These are phyloP conservation scores for Callorhinus ursinus DNA, from an alignment of 2,113 vertebrate genomes.

Conservation along the genomic window DNA sequence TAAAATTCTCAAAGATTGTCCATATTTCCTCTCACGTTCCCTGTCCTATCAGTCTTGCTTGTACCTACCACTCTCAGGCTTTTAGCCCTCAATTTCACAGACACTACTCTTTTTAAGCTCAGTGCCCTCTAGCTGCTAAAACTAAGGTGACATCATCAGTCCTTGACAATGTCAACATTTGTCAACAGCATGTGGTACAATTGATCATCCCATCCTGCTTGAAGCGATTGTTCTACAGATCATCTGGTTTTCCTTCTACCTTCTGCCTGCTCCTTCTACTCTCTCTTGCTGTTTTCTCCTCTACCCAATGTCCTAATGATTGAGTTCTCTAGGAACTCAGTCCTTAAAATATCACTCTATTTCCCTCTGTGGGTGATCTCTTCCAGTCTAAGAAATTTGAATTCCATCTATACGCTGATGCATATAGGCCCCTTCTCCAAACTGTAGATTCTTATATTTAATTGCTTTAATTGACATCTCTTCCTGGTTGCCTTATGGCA, in stretches of 20 bases:
- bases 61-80: background rate
- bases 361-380: background rate
- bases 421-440: background rate
- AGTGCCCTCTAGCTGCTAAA: background rate
- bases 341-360: background rate
- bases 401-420: background rate
- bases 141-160: background rate
- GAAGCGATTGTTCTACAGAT: background rate
- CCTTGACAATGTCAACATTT: background rate
- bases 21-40: background rate
- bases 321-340: background rate
- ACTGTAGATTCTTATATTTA: background rate
- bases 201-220: background rate
- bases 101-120: background rate
- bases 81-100: background rate
- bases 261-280: background rate
- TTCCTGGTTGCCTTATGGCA: background rate
- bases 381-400: background rate
- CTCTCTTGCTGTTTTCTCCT: background rate
- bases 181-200: background rate
- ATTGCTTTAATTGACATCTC: background rate
- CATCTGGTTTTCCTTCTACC: background rate
- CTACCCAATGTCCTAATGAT: background rate
- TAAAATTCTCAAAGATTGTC: background rate
- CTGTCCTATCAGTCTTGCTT: background rate